These are phyloP conservation scores for Pristionchus pacificus DNA, from an alignment of 1,140 invertebrate genomes.

Conservation along the genomic window DNA sequence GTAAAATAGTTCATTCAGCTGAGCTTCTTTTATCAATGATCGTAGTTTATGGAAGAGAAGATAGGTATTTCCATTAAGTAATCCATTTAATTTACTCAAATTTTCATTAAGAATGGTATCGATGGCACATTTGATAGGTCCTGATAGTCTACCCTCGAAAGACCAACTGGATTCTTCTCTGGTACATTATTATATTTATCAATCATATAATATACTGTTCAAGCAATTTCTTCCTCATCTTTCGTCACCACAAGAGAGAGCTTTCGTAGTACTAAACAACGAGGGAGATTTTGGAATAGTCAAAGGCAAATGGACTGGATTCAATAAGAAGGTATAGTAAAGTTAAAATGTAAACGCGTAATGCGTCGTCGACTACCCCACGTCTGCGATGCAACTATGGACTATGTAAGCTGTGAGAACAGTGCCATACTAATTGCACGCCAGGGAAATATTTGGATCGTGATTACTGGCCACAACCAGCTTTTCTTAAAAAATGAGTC, in stretches of 20 bases:
- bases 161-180: conserved; percentile 40
- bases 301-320: conserved; percentile 36
- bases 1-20: conserved; percentile 40
- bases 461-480: too few species aligned
- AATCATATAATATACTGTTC: conserved; percentile 4
- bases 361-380: too few species aligned
- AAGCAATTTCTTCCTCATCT: conserved; percentile 29
- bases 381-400: too few species aligned
- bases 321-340: conserved; percentile 20
- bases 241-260: conserved; percentile 35
- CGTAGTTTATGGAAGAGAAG: conserved; percentile 37
- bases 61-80: conserved; percentile 12
- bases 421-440: too few species aligned
- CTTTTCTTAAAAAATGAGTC: too few species aligned
- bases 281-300: conserved; percentile 38
- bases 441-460: too few species aligned
- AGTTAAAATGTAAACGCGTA: background rate
- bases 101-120: conserved; percentile 21
- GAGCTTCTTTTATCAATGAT: conserved; percentile 36
- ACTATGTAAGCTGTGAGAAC: too few species aligned
- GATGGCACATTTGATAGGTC: conserved; percentile 41
- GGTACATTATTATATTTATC: conserved; percentile 11
- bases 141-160: conserved; percentile 33
- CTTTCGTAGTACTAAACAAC: conserved; percentile 39
- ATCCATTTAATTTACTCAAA: background rate